Base-by-base conservation (phyloP, 2,113 vertebrate species). In the Athene cunicularia region DNA sequence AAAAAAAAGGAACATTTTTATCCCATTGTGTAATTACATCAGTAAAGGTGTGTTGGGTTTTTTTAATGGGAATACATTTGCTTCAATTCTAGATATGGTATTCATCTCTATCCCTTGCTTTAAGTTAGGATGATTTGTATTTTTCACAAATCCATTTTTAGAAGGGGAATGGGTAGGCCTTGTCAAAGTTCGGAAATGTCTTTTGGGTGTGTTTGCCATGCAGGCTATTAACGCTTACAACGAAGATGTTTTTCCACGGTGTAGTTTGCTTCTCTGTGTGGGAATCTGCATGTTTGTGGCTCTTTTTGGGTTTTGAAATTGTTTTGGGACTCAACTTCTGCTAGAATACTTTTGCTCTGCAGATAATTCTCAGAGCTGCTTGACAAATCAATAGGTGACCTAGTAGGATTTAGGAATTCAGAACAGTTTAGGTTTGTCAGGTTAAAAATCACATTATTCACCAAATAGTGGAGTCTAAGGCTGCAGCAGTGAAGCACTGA, bases 161-260 rank as follows among this genome's bases (percentile, higher is more conserved):
- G 30, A 19, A 52, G 18, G 30, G 3, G 7, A 86, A 30, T 23
- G 13, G 21, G 5, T 71, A 8, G 21, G 24, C 58, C 35, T 53
- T 72, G 17, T 17, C 19, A n/a, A 45, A 84, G 18, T 8, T 74
- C 33, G 19, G 8, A 73, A 47, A 35, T 66, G 33, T 63, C 35
- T 68, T 83, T 52, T 60, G 14, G 21, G 20, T 41, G 12, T 0
- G 0, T 27, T 81, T 84, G 18, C 15, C 32, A 4, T 47, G 35
- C 30, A 56, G 35, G 23, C 6, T 1, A 20, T 60, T n/a, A 52
- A 6, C 73, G 11, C 20, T 77, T 76, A 30, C 80, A 90, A 72
- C 5, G 3, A 70, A 75, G 39, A 26, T 7, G 7, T 20, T 58
- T 47, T 79, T 66, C 41, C 2, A 5, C 35, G 45, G 6, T 37